A percentile compares a stretch with the other conserved stretches of the same genome.
phyloP scores from a whole-genome alignment of 2,113 vertebrate species.

The Peromyscus leucopus region DNA sequence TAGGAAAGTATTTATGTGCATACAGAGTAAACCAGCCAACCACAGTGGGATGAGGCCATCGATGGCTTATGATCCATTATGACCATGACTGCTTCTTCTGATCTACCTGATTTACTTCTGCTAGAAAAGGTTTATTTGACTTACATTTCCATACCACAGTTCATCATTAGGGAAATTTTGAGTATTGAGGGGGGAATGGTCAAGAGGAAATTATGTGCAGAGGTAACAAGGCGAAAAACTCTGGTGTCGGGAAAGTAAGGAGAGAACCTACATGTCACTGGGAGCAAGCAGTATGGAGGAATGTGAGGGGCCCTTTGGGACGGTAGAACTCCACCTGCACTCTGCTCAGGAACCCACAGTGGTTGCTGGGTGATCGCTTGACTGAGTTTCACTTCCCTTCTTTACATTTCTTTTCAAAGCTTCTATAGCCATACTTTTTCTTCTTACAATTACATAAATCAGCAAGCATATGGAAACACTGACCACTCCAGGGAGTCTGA shows the following conservation, averaged over 20 bases:
- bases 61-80: background rate
- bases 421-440: background rate
- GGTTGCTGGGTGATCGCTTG: background rate
- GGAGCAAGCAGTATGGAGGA: background rate
- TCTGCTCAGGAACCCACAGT: background rate
- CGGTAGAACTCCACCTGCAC: background rate
- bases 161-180: background rate
- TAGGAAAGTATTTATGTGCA: background rate
- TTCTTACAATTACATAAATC: background rate
- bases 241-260: background rate
- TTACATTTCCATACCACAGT: background rate
- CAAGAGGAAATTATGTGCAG: background rate
- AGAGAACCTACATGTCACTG: accelerated
- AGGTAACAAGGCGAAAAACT: background rate
- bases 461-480: background rate
- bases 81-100: background rate
- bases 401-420: background rate
- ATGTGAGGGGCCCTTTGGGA: accelerated
- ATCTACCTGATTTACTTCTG: background rate
- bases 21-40: background rate
- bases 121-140: background rate
- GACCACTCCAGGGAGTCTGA: background rate
- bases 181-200: background rate
- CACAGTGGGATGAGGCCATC: background rate
- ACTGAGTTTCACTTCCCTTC: background rate